phyloP scores from a whole-genome alignment of 1,140 invertebrate species.

The Physella acuta region DNA sequence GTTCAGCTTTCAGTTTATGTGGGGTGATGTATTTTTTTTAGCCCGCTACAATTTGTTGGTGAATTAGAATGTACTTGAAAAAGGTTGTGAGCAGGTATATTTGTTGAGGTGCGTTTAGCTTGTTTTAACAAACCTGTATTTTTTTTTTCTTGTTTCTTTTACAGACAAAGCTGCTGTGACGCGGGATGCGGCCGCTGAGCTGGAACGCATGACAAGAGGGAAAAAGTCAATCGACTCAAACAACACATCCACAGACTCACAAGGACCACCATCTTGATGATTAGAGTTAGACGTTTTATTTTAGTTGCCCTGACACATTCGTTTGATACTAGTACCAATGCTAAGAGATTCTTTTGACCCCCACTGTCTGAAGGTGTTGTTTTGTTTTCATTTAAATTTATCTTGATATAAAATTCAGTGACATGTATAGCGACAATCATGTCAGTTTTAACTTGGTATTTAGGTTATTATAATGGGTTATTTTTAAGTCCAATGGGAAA shows the following conservation, averaged over 20 bases:
- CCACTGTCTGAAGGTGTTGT: neutral
- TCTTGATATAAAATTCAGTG: neutral
- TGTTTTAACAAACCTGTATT: too few species aligned
- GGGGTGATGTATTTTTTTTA: too few species aligned
- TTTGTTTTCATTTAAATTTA: neutral
- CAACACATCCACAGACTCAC: slow-evolving; percentile 12
- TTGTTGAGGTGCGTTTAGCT: too few species aligned
- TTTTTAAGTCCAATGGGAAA: too few species aligned
- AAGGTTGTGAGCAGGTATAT: too few species aligned
- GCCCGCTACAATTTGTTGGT: too few species aligned
- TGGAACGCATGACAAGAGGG: slow-evolving; percentile 80
- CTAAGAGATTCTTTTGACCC: neutral
- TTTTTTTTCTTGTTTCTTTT: too few species aligned
- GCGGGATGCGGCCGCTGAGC: slow-evolving; percentile 86
- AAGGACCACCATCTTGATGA: slow-evolving; percentile 21
- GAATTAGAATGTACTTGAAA: too few species aligned
- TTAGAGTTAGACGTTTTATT: neutral
- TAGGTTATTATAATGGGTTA: too few species aligned
- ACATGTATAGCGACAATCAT: too few species aligned
- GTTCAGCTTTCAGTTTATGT: too few species aligned
- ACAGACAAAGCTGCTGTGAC: slow-evolving; percentile 70
- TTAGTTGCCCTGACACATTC: neutral
- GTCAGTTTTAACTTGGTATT: too few species aligned
- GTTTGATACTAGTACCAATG: neutral
- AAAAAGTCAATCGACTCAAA: slow-evolving; percentile 63